Base-by-base conservation (phyloP, 2,888 invertebrate genomes). In the Apamea crenata region DNA sequence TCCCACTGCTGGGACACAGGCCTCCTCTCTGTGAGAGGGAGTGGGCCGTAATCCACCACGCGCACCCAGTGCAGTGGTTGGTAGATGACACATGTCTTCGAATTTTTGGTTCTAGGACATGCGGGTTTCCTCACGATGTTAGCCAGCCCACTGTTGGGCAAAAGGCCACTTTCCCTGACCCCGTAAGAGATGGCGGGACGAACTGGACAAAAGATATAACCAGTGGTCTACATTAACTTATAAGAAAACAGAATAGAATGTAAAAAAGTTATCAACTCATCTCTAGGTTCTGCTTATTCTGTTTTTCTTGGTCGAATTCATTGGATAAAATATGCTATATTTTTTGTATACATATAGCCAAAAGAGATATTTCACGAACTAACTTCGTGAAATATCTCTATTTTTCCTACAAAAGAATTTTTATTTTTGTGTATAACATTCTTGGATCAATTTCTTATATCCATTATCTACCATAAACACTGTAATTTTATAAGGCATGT, bases 401-500 rank as follows among this genome's bases (percentile, higher is more conserved):
- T 50, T 50, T 18, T 29, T 7, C 14, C 6, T 4, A 18, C 25
- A 18, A 36, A 47, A n/a, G 18, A 0, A 21, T n/a, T 4, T 65
- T 16, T 63, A 21, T 74, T 25, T 32, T 59, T n/a, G 10, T 16
- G 1, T 25, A 4, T 18, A 10, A 25, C 1, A 61, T 61, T 67
- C 6, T 29, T n/a, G 25, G 8, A 16, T 56, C 21, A 47, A 66
- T 66, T 66, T 18, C 4, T 44, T 53, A 16, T 77, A 32, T 12
- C 32, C n/a, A 12, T 40, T 32, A 53, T 18, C 36, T 29, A 18
- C 53, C 18, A n/a, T 50, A 68, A 61, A 56, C 32, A 68, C 61
- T 53, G 16, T 82, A 36, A 74, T 80, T 82, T 36, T 68, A 16
- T 29, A 68, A 32, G 67, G 67, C 67, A 40, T 74, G 40, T 67